Evolutionary conservation across 2,113 vertebrate genomes (phyloP).

Genomic region (Eulemur macaco): DNA sequence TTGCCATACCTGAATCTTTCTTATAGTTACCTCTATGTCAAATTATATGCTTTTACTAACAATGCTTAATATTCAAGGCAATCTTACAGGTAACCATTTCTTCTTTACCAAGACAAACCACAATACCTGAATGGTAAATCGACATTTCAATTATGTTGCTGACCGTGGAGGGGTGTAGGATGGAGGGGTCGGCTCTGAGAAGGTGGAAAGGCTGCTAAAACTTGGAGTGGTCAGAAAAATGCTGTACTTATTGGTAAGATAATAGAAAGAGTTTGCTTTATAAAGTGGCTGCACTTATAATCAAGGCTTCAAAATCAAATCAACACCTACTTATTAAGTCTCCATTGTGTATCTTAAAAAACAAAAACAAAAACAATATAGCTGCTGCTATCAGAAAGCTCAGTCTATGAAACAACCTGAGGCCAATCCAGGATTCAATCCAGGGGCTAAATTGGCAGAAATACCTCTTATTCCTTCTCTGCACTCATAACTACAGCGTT

Average conservation of each 20-base stretch:
- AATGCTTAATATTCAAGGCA: neutral
- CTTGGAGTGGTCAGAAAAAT: neutral
- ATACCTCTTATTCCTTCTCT: neutral
- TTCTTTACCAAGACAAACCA: neutral
- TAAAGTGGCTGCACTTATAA: neutral
- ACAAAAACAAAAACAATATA: neutral
- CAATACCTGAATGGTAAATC: neutral
- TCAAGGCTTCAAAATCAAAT: constrained; percentile 28
- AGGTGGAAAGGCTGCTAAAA: neutral
- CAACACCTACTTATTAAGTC: neutral
- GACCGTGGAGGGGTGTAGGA: neutral
- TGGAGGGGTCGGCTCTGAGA: neutral
- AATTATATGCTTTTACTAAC: constrained; percentile 38
- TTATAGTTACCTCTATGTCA: neutral
- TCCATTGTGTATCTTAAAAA: constrained; percentile 16
- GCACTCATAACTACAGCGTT: neutral
- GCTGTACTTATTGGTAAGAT: neutral
- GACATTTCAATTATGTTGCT: neutral
- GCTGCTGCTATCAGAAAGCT: neutral
- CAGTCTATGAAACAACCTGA: neutral
- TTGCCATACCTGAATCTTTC: neutral
- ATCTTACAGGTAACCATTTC: constrained; percentile 18
- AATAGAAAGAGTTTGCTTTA: constrained; percentile 13
- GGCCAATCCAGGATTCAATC: neutral
- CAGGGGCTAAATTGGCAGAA: neutral